Evolutionary conservation across 2,888 invertebrate genomes (phyloP).

Genomic region (Acanthosoma haemorrhoidale): DNA sequence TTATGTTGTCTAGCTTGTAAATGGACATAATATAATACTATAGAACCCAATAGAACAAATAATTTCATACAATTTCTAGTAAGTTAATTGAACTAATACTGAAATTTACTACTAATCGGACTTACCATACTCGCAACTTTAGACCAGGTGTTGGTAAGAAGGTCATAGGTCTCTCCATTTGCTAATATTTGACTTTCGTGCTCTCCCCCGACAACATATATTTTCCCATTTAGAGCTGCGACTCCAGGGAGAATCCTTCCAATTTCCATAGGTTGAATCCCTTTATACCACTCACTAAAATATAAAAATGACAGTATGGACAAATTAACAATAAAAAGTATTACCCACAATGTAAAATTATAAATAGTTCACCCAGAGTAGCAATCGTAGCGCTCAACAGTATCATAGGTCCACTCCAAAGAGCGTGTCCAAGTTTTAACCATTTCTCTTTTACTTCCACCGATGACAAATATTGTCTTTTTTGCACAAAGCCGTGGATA

Average conservation of each 20-base stretch:
- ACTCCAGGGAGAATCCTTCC: slow-evolving; percentile 84
- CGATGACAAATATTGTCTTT: slow-evolving; percentile 80
- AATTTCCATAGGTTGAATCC: slow-evolving; percentile 68
- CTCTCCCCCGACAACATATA: slow-evolving; percentile 89
- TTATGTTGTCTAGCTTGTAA: no score
- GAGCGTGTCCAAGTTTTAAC: slow-evolving; percentile 64
- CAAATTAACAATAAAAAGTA: no score
- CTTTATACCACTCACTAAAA: slow-evolving; percentile 70
- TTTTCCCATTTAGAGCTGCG: slow-evolving; percentile 73
- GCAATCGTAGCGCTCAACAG: slow-evolving; percentile 77
- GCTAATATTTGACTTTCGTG: slow-evolving; percentile 82
- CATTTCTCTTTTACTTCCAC: slow-evolving; percentile 78
- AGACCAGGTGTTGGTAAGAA: slow-evolving; percentile 57
- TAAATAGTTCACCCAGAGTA: slow-evolving; percentile 55
- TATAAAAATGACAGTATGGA: background rate
- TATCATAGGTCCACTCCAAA: slow-evolving; percentile 75
- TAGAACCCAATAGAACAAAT: no score
- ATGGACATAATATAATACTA: no score
- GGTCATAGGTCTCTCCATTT: slow-evolving; percentile 79
- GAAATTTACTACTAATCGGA: background rate
- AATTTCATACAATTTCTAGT: no score
- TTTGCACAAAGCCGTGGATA: slow-evolving; percentile 79
- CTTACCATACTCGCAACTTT: slow-evolving; percentile 42
- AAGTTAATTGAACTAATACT: no score
- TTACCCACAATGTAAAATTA: no score